phyloP scores from a whole-genome alignment of 2,797 vertebrate species.

The Dromococcyx pavoninus region DNA sequence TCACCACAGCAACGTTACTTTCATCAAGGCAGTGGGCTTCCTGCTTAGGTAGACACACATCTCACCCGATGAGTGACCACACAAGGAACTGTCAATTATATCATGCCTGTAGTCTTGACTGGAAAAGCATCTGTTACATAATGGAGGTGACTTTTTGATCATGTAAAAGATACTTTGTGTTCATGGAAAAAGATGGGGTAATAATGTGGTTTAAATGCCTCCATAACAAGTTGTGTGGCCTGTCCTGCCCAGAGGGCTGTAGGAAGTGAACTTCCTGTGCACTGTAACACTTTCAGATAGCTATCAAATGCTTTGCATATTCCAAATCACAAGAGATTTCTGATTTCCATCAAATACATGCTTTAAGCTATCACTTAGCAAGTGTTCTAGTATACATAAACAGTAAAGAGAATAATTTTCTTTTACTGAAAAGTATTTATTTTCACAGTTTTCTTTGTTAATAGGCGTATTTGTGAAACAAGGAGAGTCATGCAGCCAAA shows the following conservation, averaged over 20 bases:
- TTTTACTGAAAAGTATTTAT: not conserved
- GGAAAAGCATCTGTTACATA: not conserved
- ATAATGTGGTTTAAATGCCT: not conserved
- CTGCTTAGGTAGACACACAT: not conserved
- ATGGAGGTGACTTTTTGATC: not conserved
- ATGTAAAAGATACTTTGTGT: not conserved
- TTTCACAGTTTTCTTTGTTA: not conserved
- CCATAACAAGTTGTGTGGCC: not conserved
- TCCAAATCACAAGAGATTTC: not conserved
- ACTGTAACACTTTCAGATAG: not conserved
- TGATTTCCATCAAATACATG: not conserved
- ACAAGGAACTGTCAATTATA: not conserved
- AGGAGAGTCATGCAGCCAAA: not conserved
- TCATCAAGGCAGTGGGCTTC: rapidly evolving
- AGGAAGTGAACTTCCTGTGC: not conserved
- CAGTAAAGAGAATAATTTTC: not conserved
- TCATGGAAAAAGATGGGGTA: not conserved
- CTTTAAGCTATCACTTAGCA: not conserved
- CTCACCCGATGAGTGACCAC: not conserved
- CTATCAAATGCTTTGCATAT: not conserved
- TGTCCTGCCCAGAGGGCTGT: not conserved
- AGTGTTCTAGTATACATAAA: not conserved
- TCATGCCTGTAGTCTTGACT: not conserved
- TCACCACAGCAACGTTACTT: not conserved
- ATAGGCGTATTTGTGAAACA: not conserved